A percentile compares a stretch with the other conserved stretches of the same genome.
phyloP scores from a whole-genome alignment of 2,113 vertebrate species.

The Propithecus coquereli region DNA sequence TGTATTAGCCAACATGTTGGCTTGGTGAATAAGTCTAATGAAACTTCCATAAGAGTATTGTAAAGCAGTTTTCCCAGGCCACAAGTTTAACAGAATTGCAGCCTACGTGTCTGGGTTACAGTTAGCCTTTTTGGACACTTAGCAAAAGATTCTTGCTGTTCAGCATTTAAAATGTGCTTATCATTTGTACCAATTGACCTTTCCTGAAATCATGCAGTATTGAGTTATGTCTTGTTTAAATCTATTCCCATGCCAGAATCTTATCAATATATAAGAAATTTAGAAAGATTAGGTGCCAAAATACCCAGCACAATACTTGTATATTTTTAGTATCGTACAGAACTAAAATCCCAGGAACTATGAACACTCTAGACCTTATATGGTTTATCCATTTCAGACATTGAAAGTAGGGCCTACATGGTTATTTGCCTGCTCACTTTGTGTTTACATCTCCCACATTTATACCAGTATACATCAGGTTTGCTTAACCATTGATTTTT shows the following conservation, averaged over 20 bases:
- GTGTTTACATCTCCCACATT: conserved; percentile 83
- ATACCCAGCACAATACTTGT: conserved; percentile 75
- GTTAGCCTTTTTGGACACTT: conserved; percentile 75
- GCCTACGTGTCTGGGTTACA: conserved; percentile 75
- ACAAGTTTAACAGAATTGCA: conserved; percentile 77
- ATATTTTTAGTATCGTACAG: conserved; percentile 69
- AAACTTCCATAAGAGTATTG: conserved; percentile 80
- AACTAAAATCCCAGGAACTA: conserved; percentile 75
- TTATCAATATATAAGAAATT: too few relatives aligned
- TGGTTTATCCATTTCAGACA: conserved; percentile 76
- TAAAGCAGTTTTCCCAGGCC: conserved; percentile 73
- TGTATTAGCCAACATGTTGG: conserved; percentile 60
- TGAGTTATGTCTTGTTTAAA: conserved; percentile 73
- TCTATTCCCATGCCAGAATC: conserved; percentile 73
- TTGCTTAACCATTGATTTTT: conserved; percentile 73
- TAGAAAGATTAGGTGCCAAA: too few relatives aligned
- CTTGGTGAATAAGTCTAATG: conserved; percentile 81
- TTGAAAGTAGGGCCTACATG: conserved; percentile 71
- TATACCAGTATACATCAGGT: conserved; percentile 77
- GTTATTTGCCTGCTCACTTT: conserved; percentile 80
- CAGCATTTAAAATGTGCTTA: conserved; percentile 76
- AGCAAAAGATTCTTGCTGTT: conserved; percentile 79
- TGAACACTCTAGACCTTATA: conserved; percentile 76
- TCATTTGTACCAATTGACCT: conserved; percentile 74
- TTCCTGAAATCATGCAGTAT: conserved; percentile 78